Base-by-base conservation (phyloP, 1,140 invertebrate species). In the Drosophila sproati region DNA sequence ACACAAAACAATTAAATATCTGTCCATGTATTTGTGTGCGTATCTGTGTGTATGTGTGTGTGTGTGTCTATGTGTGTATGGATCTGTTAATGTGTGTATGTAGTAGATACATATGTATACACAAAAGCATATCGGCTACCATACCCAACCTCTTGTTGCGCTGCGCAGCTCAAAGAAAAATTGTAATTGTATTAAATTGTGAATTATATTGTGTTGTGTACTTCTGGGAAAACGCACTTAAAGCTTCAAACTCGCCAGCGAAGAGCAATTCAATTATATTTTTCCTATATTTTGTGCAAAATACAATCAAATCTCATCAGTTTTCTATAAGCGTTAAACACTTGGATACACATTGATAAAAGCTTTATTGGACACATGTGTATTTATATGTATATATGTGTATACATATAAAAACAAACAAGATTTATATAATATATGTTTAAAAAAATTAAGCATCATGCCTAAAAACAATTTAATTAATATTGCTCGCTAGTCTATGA, bases 141-240 rank as follows among this genome's bases (percentile, higher is more conserved):
- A 52, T 34, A 63, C 50, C 69, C 83, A 87, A 88, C 83, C 85
- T 88, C 83, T 88, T 87, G 82, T 87, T 89, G 85, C 83, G 85
- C 85, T 75, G 80, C 77, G 73, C 82, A 79, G 47, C 52, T 74
- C 57, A 47, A 51, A 61, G 50, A 61, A 41, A n/a, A 43, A 43
- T 43, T 61, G 37, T 56, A 68, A 68, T 45, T 59, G 41, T 59
- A 52, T 35, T 73, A 34, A 60, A 62, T 52, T 45, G 12, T 48
- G 7, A 43, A 43, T 50, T 61, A 8, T 48, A 35, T 35, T 6
- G 32, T 47, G 57, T 35, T 6, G 32, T 47, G 57, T 47, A 32
- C 32, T 43, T 32, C 39, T 57, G 10, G 51, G 10, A 32, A 57
- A 43, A 41, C 54, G 29, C 55, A 10, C 5, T 28, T 43, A n/a